These are phyloP conservation scores for Disparrhopalites patrizii DNA, from an alignment of 2,888 invertebrate genomes.

Conservation along the genomic window DNA sequence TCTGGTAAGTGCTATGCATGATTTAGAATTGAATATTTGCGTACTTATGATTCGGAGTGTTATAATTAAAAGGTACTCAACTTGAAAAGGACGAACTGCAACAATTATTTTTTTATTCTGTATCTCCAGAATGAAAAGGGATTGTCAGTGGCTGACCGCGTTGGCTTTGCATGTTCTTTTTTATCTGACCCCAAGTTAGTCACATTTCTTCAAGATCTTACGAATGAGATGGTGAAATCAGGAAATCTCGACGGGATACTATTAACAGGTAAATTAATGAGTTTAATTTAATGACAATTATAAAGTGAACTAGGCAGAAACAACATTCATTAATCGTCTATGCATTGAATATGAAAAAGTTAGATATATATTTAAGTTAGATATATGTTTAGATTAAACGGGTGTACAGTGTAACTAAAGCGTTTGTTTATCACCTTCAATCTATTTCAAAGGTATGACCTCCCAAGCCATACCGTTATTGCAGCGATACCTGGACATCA, in stretches of 20 bases:
- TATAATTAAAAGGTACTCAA: no score
- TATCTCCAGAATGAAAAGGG: conserved; percentile 75
- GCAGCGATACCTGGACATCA: conserved; percentile 78
- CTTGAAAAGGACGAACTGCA: no score
- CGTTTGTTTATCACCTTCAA: background rate
- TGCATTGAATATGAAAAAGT: background rate
- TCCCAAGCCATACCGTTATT: conserved; percentile 72
- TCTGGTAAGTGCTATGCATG: conserved; percentile 58
- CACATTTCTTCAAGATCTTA: conserved; percentile 71
- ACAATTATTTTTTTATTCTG: no score
- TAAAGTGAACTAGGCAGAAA: no score
- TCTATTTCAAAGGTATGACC: conserved; percentile 58
- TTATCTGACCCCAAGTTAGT: conserved; percentile 73
- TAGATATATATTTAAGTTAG: background rate
- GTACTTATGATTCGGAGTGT: no score
- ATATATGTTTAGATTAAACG: background rate
- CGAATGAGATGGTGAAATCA: conserved; percentile 65
- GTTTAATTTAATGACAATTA: no score
- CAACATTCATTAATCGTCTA: no score
- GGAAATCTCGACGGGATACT: conserved; percentile 81
- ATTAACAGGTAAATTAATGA: conserved; percentile 63
- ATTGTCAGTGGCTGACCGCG: conserved; percentile 78
- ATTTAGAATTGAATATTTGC: background rate
- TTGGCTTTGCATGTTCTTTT: conserved; percentile 86
- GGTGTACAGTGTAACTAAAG: background rate